Base-by-base conservation (phyloP, 2,113 vertebrate genomes). In the Tamias sibiricus region DNA sequence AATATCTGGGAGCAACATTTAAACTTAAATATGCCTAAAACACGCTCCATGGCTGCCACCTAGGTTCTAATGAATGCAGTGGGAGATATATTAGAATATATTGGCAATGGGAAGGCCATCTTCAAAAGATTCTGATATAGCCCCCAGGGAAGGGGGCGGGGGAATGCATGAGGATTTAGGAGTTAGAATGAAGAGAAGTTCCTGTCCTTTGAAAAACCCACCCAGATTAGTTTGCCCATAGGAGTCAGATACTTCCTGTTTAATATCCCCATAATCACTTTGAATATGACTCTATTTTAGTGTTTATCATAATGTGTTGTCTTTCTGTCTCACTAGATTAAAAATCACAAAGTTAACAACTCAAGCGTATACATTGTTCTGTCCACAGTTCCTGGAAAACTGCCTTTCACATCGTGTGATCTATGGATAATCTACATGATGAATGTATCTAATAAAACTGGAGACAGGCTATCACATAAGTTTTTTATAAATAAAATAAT, bases 401-500 rank as follows among this genome's bases (percentile, higher is more conserved):
- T 87, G n/a, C 40, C 32, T 74, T 91, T 64, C 32, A 80, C 22
- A 71, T 7, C 24, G 11, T 40, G 19, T 32, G n/a, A 54, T 54
- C 52, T 22, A 9, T 17, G 62, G 26, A 68, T 12, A 89, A 77
- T 13, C 8, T 69, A 26, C 32, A 37, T 17, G 40, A 91, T 52
- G 32, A 76, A 62, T 37, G n/a, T 57, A 71, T 69, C 64, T 44
- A 74, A 59, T 77, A 71, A 88, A 88, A 81, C 24, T 59, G 1
- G 37, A 82, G 20, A 71, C 86, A 84, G 59, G 37, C 24, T 87
- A 47, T 28, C 64, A 57, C 3, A 14, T 32, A 82, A 77, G 19
- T 32, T 96, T 8, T 22, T 87, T 82, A 42, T 64, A 74, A 87
- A 52, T 86, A 84, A 90, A 97, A 79, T 80, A 93, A 87, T 76